Percentiles rank a stretch among this genome's conserved stretches.
These are phyloP conservation scores for Coelopa frigida DNA, from an alignment of 1,140 invertebrate genomes.

Conservation along the genomic window DNA sequence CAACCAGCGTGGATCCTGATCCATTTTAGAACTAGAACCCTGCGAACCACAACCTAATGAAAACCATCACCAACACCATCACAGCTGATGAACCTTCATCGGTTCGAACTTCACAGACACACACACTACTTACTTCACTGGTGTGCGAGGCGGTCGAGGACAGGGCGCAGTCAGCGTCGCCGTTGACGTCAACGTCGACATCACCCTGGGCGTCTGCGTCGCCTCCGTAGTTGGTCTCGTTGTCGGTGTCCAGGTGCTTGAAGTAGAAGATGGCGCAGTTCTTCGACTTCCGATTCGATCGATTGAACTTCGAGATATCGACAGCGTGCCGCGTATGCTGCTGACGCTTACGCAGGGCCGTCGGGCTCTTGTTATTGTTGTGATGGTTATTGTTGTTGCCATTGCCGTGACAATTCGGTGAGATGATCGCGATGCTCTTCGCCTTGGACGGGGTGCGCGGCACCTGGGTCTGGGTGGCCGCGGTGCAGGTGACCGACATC, in stretches of 20 bases:
- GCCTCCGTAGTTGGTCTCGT: slow-evolving; percentile 48
- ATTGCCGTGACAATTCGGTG: slow-evolving; percentile 24
- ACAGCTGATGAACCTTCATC: background rate
- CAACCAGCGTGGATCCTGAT: no score
- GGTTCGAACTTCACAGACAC: background rate
- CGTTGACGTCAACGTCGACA: background rate
- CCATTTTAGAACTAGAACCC: no score
- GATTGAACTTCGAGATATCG: slow-evolving; percentile 53
- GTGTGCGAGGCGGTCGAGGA: slow-evolving; percentile 16
- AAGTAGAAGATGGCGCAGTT: slow-evolving; percentile 77
- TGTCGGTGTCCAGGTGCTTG: slow-evolving; percentile 75
- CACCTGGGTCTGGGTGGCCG: slow-evolving; percentile 11
- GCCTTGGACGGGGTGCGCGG: slow-evolving; percentile 14
- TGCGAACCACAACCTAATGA: no score
- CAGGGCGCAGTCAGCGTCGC: background rate
- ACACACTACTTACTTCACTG: slow-evolving; percentile 30
- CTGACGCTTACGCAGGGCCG: slow-evolving; percentile 24
- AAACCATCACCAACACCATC: background rate
- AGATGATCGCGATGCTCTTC: slow-evolving; percentile 38
- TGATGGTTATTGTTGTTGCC: slow-evolving; percentile 7
- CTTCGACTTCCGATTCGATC: slow-evolving; percentile 66
- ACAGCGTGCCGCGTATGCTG: slow-evolving; percentile 44
- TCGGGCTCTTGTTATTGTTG: slow-evolving; percentile 28
- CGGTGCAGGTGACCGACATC: background rate
- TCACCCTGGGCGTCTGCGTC: slow-evolving; percentile 11